Base-by-base conservation (phyloP, 1,140 invertebrate genomes). In the Drosophila punjabiensis region DNA sequence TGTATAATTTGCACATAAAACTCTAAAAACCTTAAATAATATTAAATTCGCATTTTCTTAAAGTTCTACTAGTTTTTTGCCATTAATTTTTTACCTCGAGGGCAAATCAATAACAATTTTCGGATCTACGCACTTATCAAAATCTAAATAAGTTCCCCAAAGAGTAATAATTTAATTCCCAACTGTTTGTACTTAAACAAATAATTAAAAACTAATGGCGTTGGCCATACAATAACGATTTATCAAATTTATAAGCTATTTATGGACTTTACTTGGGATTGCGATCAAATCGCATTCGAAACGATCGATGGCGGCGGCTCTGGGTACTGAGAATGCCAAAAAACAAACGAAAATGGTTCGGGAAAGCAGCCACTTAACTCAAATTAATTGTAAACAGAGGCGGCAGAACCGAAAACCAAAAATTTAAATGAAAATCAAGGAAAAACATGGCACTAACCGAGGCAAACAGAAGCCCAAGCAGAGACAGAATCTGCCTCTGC, bases 311-410 rank as follows among this genome's bases (percentile, higher is more conserved):
- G 45, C 45, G 20, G 24, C n/a, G 33, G 18, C 24, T 45, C 33
- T 14, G 41, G 35, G n/a, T 33, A 50, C 35, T 9, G 24, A 52
- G 50, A 62, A 59, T 20, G 20, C 41, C 59, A 78, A 79, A 53
- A 69, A 58, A 52, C 28, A 52, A 60, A 48, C 28, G 50, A 61
- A 35, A 56, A 39, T 6, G 8, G 32, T 30, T 52, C 43, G 32
- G 24, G 7, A n/a, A 53, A 32, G 50, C 30, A 71, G 62, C 63
- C 75, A 81, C 62, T 86, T 87, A 82, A 89, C 70, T 81, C 78
- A 81, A 90, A 89, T 85, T 69, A 88, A 89, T 89, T 89, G 66
- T 88, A 89, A 88, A 88, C 85, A 88, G 60, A 43, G 53, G 55
- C 67, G 37, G 66, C 11, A 41, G 20, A 56, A n/a, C 48, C 59